phyloP scores from a whole-genome alignment of 2,113 vertebrate genomes.

The Collichthys lucidus region DNA sequence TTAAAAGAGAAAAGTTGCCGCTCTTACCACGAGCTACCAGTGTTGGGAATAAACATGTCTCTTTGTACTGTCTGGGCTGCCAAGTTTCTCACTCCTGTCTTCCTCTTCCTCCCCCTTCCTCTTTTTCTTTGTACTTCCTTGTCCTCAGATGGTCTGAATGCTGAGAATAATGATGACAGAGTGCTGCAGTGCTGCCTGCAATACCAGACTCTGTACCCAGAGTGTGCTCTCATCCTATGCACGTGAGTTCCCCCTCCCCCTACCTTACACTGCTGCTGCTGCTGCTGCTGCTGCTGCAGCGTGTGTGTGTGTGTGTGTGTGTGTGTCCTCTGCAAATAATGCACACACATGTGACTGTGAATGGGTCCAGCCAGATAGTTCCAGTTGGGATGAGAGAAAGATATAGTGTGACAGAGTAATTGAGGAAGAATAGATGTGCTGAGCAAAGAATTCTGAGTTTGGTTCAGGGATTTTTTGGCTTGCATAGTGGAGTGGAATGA shows the following conservation, averaged over 20 bases:
- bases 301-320: no score
- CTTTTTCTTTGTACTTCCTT: conserved; percentile 25
- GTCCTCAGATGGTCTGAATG: conserved; percentile 85
- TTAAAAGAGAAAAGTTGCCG: fast-evolving
- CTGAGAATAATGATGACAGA: conserved; percentile 93
- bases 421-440: conserved; percentile 70
- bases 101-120: conserved; percentile 14
- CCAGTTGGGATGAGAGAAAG: conserved; percentile 68
- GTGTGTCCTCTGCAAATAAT: conserved; percentile 71
- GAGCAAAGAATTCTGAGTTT: conserved; percentile 42
- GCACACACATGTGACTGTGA: conserved; percentile 73
- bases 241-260: conserved; percentile 87
- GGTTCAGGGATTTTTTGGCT: conserved; percentile 38
- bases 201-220: conserved; percentile 90
- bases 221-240: conserved; percentile 89
- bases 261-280: conserved; percentile 53
- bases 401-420: conserved; percentile 42
- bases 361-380: conserved; percentile 72
- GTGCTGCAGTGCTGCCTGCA: conserved; percentile 97
- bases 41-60: neutral
- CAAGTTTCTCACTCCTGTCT: conserved; percentile 18
- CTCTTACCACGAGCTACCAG: neutral
- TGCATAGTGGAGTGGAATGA: neutral
- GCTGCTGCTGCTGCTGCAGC: no score
- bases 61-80: neutral